Base-by-base conservation (phyloP, 2,113 vertebrate species). In the Gasterosteus aculeatus region DNA sequence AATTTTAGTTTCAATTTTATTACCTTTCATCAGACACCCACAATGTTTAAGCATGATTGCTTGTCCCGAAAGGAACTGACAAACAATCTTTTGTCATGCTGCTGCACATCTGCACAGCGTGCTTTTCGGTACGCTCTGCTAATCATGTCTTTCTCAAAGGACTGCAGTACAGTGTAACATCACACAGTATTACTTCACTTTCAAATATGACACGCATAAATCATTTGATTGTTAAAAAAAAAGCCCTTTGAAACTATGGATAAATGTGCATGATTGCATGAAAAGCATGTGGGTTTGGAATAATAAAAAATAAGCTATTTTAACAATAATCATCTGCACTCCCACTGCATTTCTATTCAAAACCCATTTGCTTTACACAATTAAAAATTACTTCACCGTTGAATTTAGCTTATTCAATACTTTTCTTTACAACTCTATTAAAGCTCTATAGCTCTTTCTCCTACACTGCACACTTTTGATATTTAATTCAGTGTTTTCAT, bases 401-500 rank as follows among this genome's bases (percentile, higher is more conserved):
- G 5, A 33, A n/a, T 39, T 10, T 16, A 35, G 22, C 49, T 22
- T 38, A 38, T 38, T 38, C 35, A 38, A 38, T 38, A 38, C 2
- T 38, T 38, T 31, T 44, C 31, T 64, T 47, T 33, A 38, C 7
- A 22, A 18, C 6, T 66, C 26, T 19, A 10, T 51, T 66, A 63
- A 61, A 47, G 22, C 29, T 26, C 22, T 26, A 41, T 31, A 56
- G 31, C 3, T 54, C 7, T 8, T 75, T 38, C 38, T 78, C 29
- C 59, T 16, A 0, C 33, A 18, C 51, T 63, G 31, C 56, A 67
- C 16, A 0, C 41, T 82, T 47, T 22, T 72, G 57, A 86, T 85
- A 81, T 75, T 75, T 47, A 75, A 87, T 67, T 74, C 26, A 60
- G 53, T 87, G 81, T 90, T 91, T 92, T 90, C 78, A 86, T 85